A percentile compares a stretch with the other conserved stretches of the same genome.
phyloP scores from a whole-genome alignment of 1,140 invertebrate species.

The Cepaea nemoralis region DNA sequence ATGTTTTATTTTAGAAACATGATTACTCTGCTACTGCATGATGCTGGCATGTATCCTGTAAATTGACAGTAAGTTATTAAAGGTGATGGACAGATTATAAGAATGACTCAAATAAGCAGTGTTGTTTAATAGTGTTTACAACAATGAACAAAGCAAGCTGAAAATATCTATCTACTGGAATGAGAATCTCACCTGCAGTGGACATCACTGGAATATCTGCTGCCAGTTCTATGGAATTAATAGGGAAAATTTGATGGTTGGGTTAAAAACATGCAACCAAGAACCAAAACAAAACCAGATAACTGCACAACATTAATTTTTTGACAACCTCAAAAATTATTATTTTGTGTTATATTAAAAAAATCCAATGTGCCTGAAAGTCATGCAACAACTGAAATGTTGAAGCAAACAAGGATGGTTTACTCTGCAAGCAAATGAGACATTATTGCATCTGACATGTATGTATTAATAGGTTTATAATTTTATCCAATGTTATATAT shows the following conservation, averaged over 20 bases:
- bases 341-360: no score
- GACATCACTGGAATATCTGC: conserved; percentile 37
- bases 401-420: no score
- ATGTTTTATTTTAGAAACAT: no score
- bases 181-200: conserved; percentile 38
- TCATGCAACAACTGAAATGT: conserved; percentile 11
- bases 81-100: no score
- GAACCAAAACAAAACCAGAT: not conserved
- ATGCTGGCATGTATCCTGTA: no score
- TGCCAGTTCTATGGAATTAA: conserved; percentile 36
- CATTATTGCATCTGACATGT: no score
- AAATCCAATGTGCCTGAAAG: conserved; percentile 5
- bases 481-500: no score
- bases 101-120: no score
- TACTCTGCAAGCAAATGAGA: no score
- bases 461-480: no score
- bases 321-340: not conserved
- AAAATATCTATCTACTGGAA: not conserved
- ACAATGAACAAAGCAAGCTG: not conserved
- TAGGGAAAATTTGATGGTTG: not conserved
- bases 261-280: conserved; percentile 23
- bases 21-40: no score
- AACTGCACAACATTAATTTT: not conserved
- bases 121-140: not conserved
- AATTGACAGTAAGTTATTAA: no score